Conservation (phyloP, 2,113 vertebrate species). For the Oreochromis niloticus region DNA sequence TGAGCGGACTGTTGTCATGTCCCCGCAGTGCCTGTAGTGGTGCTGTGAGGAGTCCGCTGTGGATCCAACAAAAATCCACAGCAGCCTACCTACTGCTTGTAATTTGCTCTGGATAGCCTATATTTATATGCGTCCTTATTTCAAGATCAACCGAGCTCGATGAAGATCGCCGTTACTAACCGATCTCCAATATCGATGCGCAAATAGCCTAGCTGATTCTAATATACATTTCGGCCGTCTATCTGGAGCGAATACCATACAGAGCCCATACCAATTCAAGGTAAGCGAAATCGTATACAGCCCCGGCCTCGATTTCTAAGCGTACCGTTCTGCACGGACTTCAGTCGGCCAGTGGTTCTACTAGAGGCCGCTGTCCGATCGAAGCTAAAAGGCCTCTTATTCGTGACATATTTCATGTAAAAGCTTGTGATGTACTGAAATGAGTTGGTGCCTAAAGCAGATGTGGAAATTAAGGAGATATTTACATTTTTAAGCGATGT, state of each 20-base stretch:
- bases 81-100: slow-evolving; percentile 87
- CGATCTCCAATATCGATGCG: slow-evolving; percentile 64
- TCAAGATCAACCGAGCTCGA: slow-evolving; percentile 62
- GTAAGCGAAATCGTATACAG: slow-evolving; percentile 61
- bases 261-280: slow-evolving; percentile 75
- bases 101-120: slow-evolving; percentile 83
- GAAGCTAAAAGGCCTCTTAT: slow-evolving; percentile 47
- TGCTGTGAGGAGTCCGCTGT: slow-evolving; percentile 95
- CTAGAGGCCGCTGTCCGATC: slow-evolving; percentile 18
- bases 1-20: slow-evolving; percentile 91
- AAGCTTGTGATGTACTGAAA: not conserved
- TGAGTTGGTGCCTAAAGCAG: not conserved
- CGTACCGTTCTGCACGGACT: not conserved
- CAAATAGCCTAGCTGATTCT: slow-evolving; percentile 67
- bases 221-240: slow-evolving; percentile 72
- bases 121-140: slow-evolving; percentile 81
- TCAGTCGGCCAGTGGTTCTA: not conserved
- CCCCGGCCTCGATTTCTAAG: slow-evolving; percentile 55
- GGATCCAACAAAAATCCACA: slow-evolving; percentile 82
- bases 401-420: not conserved
- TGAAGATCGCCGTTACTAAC: slow-evolving; percentile 58
- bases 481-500: not conserved
- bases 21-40: slow-evolving; percentile 98
- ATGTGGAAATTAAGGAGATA: not conserved
- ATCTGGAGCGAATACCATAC: slow-evolving; percentile 72